A percentile compares a stretch with the other conserved stretches of the same genome.
Conservation (phyloP, 2,113 vertebrate genomes). For the Lepus timidus region DNA sequence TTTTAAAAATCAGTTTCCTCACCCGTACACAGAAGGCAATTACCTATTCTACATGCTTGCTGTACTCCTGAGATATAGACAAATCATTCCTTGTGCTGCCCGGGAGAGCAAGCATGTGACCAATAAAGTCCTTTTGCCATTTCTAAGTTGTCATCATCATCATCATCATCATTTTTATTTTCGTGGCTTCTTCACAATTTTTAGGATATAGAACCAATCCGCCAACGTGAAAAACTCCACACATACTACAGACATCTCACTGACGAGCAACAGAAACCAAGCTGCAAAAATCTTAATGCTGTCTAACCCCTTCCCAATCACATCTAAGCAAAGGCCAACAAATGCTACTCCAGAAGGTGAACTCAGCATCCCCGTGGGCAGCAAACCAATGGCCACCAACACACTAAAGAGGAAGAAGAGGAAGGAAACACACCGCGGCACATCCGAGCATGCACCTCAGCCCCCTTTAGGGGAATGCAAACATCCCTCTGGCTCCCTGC, state of each 20-base stretch:
- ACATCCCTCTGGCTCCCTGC: neutral
- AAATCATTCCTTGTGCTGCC: neutral
- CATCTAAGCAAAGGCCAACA: neutral
- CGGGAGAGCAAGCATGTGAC: neutral
- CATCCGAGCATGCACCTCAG: neutral
- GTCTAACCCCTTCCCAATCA: neutral
- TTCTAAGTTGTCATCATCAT: neutral
- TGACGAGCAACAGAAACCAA: neutral
- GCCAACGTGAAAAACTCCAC: neutral
- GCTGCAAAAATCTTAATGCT: neutral
- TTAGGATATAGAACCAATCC: neutral
- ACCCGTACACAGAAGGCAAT: neutral
- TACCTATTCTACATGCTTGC: neutral
- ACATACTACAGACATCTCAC: neutral
- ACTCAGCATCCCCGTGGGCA: neutral
- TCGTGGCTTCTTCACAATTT: neutral
- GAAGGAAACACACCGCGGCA: neutral
- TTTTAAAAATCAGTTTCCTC: neutral
- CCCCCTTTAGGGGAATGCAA: neutral
- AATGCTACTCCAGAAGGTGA: neutral
- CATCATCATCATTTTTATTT: neutral
- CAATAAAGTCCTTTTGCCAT: neutral
- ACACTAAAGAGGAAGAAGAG: neutral
- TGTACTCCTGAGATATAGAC: neutral
- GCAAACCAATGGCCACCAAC: neutral